Percentiles rank a stretch among this genome's conserved stretches.
Conservation (phyloP, 2,888 invertebrate genomes). For the Osedax frankpressi region DNA sequence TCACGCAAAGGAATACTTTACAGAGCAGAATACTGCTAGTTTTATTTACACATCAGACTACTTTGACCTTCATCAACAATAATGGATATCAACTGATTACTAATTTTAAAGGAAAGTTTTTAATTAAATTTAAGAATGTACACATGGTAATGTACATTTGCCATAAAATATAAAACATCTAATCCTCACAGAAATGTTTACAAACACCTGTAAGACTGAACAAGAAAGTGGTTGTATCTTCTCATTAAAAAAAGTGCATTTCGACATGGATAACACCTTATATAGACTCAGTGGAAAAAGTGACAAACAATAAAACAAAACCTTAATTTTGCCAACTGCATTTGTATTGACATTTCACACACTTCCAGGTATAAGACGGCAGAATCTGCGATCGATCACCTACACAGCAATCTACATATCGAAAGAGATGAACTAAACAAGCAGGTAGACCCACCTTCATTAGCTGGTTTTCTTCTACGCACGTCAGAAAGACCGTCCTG, state of each 20-base stretch:
- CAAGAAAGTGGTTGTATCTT: not conserved
- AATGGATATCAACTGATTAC: not conserved
- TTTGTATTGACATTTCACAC: not conserved
- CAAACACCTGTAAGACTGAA: not conserved
- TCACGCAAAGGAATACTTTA: not conserved
- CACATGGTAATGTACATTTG: not conserved
- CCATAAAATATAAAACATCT: not conserved
- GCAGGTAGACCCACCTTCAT: not conserved
- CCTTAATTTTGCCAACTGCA: not conserved
- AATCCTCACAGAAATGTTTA: not conserved
- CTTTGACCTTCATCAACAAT: not conserved
- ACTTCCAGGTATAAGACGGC: constrained; percentile 1
- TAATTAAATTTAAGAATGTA: not conserved
- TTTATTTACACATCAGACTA: not conserved
- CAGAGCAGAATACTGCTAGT: not conserved
- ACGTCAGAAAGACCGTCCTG: not conserved
- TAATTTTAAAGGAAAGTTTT: not conserved
- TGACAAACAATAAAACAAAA: not conserved
- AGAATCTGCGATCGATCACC: not conserved
- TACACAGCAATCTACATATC: not conserved
- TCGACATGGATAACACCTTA: not conserved
- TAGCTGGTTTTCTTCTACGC: not conserved
- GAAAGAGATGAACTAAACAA: not conserved
- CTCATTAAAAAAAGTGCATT: not conserved
- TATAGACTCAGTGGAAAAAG: not conserved